These are phyloP conservation scores for Pogona vitticeps DNA, from an alignment of 2,113 vertebrate genomes.

Conservation along the genomic window DNA sequence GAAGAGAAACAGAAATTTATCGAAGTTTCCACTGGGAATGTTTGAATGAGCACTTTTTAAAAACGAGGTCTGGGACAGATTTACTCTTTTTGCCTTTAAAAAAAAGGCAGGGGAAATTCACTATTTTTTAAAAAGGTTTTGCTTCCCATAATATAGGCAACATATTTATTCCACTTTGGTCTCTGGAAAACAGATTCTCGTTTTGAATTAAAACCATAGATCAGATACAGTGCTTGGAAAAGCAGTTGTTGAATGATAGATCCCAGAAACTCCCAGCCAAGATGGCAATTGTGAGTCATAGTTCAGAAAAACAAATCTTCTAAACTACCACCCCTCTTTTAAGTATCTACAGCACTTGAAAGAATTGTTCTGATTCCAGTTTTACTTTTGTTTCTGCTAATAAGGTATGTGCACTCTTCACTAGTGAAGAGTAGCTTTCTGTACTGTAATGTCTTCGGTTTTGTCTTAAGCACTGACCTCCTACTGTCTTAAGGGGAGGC, in stretches of 20 bases:
- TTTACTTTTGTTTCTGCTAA: constrained; percentile 13
- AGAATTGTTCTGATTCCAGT: background rate
- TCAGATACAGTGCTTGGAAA: too few species aligned
- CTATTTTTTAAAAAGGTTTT: background rate
- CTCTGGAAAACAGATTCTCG: too few species aligned
- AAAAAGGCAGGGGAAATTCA: too few species aligned
- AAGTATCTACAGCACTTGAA: background rate
- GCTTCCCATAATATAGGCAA: background rate
- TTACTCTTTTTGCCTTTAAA: too few species aligned
- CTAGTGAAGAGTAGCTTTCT: background rate
- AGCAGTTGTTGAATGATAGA: too few species aligned
- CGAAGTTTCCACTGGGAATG: constrained; percentile 35
- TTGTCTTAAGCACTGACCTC: background rate
- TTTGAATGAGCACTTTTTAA: background rate
- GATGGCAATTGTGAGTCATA: too few species aligned
- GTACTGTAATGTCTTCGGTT: constrained; percentile 1
- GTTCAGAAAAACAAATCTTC: too few species aligned
- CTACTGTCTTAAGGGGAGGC: background rate
- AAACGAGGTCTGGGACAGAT: background rate
- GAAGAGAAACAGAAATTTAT: background rate
- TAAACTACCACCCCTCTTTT: too few species aligned
- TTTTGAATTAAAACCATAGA: too few species aligned
- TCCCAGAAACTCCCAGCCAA: too few species aligned
- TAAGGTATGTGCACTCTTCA: constrained; percentile 16
- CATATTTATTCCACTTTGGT: too few species aligned